These are phyloP conservation scores for Polyodon spathula DNA, from an alignment of 2,113 vertebrate genomes.

Conservation along the genomic window DNA sequence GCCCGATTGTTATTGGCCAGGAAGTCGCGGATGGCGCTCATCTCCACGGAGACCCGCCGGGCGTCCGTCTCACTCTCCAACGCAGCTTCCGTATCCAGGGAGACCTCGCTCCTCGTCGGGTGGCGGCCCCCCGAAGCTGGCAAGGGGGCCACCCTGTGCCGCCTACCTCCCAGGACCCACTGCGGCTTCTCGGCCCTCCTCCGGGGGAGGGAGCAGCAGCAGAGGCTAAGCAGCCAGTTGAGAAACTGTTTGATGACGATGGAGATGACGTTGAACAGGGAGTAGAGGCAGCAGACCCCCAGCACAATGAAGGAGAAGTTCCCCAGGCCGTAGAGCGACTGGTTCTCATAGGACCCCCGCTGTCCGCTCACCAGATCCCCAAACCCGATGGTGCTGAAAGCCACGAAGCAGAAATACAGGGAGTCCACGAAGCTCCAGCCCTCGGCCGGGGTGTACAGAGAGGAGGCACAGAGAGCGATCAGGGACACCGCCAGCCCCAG, in stretches of 20 bases:
- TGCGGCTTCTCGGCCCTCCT: constrained; percentile 28
- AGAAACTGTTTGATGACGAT: constrained; percentile 68
- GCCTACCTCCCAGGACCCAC: constrained; percentile 8
- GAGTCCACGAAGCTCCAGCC: constrained; percentile 65
- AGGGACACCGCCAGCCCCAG: constrained; percentile 52
- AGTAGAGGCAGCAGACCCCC: constrained; percentile 67
- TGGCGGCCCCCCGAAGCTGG: constrained; percentile 27
- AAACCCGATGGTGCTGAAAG: constrained; percentile 68
- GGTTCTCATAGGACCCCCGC: constrained; percentile 47
- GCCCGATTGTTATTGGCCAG: too few species aligned
- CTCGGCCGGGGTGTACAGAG: constrained; percentile 57
- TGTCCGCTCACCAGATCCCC: constrained; percentile 66
- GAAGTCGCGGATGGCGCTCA: constrained; percentile 65
- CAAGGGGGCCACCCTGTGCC: constrained; percentile 13
- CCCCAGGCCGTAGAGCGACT: constrained; percentile 53
- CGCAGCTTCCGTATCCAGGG: constrained; percentile 50
- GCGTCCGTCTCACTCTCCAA: constrained; percentile 58
- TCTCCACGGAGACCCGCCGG: constrained; percentile 57
- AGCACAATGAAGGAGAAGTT: constrained; percentile 63
- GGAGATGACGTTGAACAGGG: constrained; percentile 63
- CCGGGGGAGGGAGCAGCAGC: constrained; percentile 27
- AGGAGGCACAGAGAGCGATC: constrained; percentile 59
- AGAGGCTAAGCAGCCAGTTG: constrained; percentile 59
- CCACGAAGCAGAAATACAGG: constrained; percentile 65
- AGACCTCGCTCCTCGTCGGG: constrained; percentile 43